A percentile compares a stretch with the other conserved stretches of the same genome.
These are phyloP conservation scores for Lytechinus pictus DNA, from an alignment of 35 echinoderm and acorn worm species.

Conservation along the genomic window DNA sequence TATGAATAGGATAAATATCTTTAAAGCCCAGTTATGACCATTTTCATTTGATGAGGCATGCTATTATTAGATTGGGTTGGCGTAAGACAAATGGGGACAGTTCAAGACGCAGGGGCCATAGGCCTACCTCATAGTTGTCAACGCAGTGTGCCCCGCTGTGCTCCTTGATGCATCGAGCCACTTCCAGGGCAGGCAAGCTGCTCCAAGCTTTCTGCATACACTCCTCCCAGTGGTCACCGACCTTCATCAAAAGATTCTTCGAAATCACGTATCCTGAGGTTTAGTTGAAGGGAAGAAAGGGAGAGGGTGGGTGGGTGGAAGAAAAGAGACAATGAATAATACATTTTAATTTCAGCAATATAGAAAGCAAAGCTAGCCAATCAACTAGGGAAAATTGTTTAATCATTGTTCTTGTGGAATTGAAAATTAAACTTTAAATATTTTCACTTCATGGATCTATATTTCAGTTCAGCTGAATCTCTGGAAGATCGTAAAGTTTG, in stretches of 20 bases:
- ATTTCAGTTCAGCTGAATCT: no score
- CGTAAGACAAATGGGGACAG: not conserved
- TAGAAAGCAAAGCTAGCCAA: no score
- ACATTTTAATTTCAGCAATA: no score
- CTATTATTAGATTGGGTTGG: not conserved
- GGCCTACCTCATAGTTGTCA: constrained; percentile 73
- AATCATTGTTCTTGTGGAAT: no score
- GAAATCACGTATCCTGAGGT: constrained; percentile 83
- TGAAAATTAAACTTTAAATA: no score
- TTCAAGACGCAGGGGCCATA: no score
- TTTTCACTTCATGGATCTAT: no score
- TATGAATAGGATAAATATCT: not conserved
- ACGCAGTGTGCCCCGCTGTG: constrained; percentile 71
- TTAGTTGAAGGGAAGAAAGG: not conserved
- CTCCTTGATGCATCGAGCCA: constrained; percentile 86
- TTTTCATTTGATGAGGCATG: not conserved
- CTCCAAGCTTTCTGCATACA: constrained; percentile 87
- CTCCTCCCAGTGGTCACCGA: constrained; percentile 75
- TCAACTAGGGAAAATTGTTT: no score
- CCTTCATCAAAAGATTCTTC: constrained; percentile 80
- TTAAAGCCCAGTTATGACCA: not conserved
- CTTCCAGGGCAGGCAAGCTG: constrained; percentile 82
- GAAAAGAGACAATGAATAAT: no score
- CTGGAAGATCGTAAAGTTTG: no score
- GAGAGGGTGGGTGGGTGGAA: not conserved